Evolutionary conservation across 2,888 invertebrate genomes (phyloP), one percentile per base, ranked within the genome.

Genomic region (Cetonia aurata): DNA sequence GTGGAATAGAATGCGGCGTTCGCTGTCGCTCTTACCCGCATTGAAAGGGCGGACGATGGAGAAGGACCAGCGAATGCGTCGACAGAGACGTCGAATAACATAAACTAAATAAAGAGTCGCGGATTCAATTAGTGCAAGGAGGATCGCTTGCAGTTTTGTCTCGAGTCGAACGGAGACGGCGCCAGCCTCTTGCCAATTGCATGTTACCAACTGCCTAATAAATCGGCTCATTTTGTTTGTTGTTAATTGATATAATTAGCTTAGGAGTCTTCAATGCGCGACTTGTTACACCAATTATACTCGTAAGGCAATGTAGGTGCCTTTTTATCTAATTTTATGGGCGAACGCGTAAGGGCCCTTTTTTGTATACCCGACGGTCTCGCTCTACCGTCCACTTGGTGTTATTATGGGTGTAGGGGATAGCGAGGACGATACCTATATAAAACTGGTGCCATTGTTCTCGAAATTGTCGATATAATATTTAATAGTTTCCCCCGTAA

Each of bases 161-260:
- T 65, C 50, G 62, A 50, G 50, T 65, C 50, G 62, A 65, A 65
- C 50, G 62, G 53, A 60, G 69, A 69, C 60, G 42, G 10, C 56
- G 19, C 13, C 52, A 15, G 48, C 50, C 48, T 52, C 42, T 73
- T 74, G 72, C 74, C 73, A 75, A 74, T 77, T 76, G 77, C 76
- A 75, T 77, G 77, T 74, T 76, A 72, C 66, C 67, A 67, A 71
- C 75, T 74, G 70, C 74, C 76, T 74, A 75, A 76, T 78, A 77
- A 78, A 78, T 77, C 73, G 75, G 75, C 74, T 76, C 75, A 76
- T 77, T 78, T 77, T 76, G 75, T 72, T 75, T 69, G 72, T 72
- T 72, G 76, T 75, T 77, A 77, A 77, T 78, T 78, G 77, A 77
- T 74, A 72, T 75, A 76, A 76, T 76, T 76, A 76, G 76, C 76